Evolutionary conservation across 2,113 vertebrate genomes (phyloP).

Genomic region (Tonatia bakeri): DNA sequence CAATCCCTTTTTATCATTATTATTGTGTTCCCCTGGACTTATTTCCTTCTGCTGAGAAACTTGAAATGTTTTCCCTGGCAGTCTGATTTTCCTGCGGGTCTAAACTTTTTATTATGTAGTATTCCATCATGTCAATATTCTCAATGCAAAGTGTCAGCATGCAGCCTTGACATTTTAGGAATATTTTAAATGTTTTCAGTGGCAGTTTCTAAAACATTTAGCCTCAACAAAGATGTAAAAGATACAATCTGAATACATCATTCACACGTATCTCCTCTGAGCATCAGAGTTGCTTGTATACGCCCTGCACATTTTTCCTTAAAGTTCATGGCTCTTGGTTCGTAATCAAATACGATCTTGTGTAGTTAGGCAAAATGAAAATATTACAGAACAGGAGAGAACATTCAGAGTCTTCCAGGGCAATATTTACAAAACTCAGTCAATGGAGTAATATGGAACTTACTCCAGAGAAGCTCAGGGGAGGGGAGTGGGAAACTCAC

Average conservation of each 20-base stretch:
- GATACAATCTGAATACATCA: not conserved
- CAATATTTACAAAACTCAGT: slow-evolving; percentile 1
- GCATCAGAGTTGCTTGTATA: not conserved
- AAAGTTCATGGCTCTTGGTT: not conserved
- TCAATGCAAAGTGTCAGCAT: not conserved
- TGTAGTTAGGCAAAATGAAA: not conserved
- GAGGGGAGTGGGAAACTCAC: no score
- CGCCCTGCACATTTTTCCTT: not conserved
- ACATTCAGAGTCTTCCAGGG: not conserved
- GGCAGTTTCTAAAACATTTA: slow-evolving; percentile 60
- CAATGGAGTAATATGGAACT: not conserved
- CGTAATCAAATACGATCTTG: slow-evolving; percentile 10
- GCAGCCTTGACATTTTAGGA: slow-evolving; percentile 16
- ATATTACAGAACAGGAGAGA: not conserved
- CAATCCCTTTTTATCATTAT: not conserved
- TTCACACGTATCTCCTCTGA: not conserved
- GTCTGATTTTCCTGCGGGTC: not conserved
- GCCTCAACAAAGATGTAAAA: slow-evolving; percentile 27
- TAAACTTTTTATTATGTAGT: slow-evolving; percentile 6
- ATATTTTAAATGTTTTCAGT: slow-evolving; percentile 50
- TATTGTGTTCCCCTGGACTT: not conserved
- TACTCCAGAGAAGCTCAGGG: not conserved
- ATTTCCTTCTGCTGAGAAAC: not conserved
- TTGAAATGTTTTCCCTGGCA: not conserved
- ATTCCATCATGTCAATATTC: slow-evolving; percentile 38